These are phyloP conservation scores for Malacoctenus gilli DNA, from an alignment of 2,797 vertebrate species.

Conservation along the genomic window DNA sequence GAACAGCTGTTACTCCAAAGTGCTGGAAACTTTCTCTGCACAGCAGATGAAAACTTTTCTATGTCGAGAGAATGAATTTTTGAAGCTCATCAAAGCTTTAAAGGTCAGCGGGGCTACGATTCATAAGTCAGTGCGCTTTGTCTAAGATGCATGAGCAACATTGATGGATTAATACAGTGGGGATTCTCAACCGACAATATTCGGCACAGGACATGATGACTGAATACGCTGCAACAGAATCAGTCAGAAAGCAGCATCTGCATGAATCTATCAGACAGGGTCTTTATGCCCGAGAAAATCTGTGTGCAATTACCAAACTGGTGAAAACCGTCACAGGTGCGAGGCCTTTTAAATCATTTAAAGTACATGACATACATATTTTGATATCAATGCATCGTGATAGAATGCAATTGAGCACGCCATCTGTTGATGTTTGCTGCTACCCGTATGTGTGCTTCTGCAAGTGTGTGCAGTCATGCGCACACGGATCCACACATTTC, in stretches of 20 bases:
- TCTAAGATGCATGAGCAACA: conserved; percentile 5
- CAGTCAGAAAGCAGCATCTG: conserved; percentile 40
- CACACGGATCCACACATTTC: conserved; percentile 33
- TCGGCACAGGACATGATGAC: conserved; percentile 3
- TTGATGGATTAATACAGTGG: conserved; percentile 13
- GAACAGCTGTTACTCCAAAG: conserved; percentile 27
- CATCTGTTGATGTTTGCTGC: conserved; percentile 57
- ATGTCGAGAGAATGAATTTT: not conserved
- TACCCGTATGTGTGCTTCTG: not conserved
- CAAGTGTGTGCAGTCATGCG: conserved; percentile 7
- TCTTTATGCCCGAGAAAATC: conserved; percentile 40
- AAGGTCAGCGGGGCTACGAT: conserved; percentile 19
- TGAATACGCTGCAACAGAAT: conserved; percentile 24
- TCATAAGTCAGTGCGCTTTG: conserved; percentile 4
- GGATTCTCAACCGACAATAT: not conserved
- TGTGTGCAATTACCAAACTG: conserved; percentile 48
- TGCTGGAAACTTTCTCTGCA: conserved; percentile 2
- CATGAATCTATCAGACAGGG: conserved; percentile 29
- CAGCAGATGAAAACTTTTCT: conserved; percentile 20
- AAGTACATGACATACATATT: conserved; percentile 46
- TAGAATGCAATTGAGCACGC: conserved; percentile 48
- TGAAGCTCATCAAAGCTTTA: conserved; percentile 1
- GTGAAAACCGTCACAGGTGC: conserved; percentile 59
- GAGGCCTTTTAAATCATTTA: conserved; percentile 49
- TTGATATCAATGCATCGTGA: conserved; percentile 35